Evolutionary conservation across 1,140 invertebrate species (phyloP), one percentile per base, ranked within the genome.

Genomic region (Euura lappo): DNA sequence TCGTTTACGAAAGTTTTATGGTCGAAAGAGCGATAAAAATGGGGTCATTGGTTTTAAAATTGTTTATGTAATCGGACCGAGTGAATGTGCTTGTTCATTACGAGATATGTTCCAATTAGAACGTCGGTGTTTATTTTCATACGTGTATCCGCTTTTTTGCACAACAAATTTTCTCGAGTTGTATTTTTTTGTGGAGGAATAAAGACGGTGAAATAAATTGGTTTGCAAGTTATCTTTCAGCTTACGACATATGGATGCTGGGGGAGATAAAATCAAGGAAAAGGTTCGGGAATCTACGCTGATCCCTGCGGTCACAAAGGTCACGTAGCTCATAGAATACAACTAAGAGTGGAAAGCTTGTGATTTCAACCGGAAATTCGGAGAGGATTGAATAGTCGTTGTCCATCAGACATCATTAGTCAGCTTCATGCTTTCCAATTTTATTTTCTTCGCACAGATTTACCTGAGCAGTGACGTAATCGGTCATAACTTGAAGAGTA

Each of bases 1-100:
- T 81, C 80, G 72, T 84, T 88, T 77, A 88, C 85, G 47, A 75
- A 83, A 74, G 51, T 60, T 60, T 60, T 60, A 60, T n/a, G 51
- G 13, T 3, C 5, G 6, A 60, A 60, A 3, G 8, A 3, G 51
- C 3, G 13, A n/a, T 60, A 60, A 60, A 4, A 60, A 60, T 60
- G 4, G 10, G 13, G 51, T 60, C 13, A 60, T n/a, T 60, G 2
- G 1, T 8, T 11, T 6, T 60, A 2, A 60, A 60, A 60, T 60
- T 60, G 5, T 60, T 60, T 60, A 60, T n/a, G 51, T n/a, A n/a
- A 60, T n/a, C 8, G n/a, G 51, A 60, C 51, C 51, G 51, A 60
- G 1, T 8, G 28, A 28, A 28, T 28, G 28, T 28, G 28, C 28
- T 28, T 28, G 28, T 28, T 28, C 0, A 28, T 28, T 28, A 28